Conservation (phyloP, 1,140 invertebrate species). For the Diachasmimorpha longicaudata region DNA sequence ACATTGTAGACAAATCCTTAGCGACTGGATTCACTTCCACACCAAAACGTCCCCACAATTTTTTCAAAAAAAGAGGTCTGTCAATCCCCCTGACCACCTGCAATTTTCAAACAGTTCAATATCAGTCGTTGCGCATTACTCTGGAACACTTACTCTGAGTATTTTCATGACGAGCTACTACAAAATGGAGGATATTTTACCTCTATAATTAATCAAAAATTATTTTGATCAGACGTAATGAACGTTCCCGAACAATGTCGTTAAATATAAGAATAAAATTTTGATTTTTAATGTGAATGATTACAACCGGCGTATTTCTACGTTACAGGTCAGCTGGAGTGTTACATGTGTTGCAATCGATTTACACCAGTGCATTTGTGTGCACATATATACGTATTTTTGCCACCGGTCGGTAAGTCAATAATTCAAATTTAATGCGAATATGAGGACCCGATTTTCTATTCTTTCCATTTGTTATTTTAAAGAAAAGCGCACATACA, state of each 20-base stretch:
- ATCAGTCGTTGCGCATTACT: neutral
- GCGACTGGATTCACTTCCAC: neutral
- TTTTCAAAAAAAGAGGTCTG: neutral
- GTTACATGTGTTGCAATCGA: neutral
- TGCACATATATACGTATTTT: too few relatives aligned
- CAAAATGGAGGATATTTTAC: neutral
- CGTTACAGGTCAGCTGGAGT: neutral
- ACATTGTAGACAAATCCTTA: slow-evolving; percentile 20
- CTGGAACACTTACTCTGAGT: neutral
- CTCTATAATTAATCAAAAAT: neutral
- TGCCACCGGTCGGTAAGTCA: neutral
- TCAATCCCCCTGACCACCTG: neutral
- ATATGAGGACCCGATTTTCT: neutral
- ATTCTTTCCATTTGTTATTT: too few relatives aligned
- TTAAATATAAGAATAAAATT: too few relatives aligned
- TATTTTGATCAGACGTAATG: too few relatives aligned
- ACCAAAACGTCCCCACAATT: slow-evolving; percentile 6
- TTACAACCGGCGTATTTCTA: too few relatives aligned
- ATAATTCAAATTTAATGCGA: neutral
- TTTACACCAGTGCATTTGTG: too few relatives aligned
- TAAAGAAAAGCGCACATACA: too few relatives aligned
- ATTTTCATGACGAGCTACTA: neutral
- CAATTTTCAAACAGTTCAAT: neutral
- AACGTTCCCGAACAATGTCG: too few relatives aligned
- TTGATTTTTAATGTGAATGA: too few relatives aligned